phyloP scores from a whole-genome alignment of 2,797 vertebrate species.

The Pachyuromys duprasi region DNA sequence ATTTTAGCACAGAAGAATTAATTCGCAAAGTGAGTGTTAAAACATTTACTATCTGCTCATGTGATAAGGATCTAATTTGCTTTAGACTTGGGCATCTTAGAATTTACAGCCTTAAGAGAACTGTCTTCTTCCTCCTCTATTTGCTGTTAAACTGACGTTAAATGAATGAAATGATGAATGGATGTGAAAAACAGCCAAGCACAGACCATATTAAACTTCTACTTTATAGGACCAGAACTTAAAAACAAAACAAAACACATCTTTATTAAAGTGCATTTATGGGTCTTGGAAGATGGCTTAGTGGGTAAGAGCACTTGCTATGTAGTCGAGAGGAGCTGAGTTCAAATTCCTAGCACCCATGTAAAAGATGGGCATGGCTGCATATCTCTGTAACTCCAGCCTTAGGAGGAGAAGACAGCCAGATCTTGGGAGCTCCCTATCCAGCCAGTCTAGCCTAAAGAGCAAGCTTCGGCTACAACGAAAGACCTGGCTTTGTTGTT shows the following conservation, averaged over 20 bases:
- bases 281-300: neutral
- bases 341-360: neutral
- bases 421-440: neutral
- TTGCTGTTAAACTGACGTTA: conserved; percentile 51
- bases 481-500: neutral
- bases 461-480: neutral
- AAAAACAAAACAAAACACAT: neutral
- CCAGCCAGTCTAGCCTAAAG: neutral
- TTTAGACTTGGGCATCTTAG: conserved; percentile 19
- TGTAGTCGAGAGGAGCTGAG: neutral
- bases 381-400: neutral
- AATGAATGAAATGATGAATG: conserved; percentile 55
- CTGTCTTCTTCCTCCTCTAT: neutral
- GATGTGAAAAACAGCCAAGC: conserved; percentile 24
- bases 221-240: conserved; percentile 16
- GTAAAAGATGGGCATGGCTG: neutral
- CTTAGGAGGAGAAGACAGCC: neutral
- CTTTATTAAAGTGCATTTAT: conserved; percentile 30
- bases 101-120: conserved; percentile 48
- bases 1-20: conserved; percentile 57
- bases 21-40: conserved; percentile 46
- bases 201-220: conserved; percentile 49
- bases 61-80: conserved; percentile 47
- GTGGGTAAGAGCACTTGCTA: neutral
- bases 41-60: conserved; percentile 42